Conservation (phyloP, 2,113 vertebrate species). For the Boulengerochromis microlepis region DNA sequence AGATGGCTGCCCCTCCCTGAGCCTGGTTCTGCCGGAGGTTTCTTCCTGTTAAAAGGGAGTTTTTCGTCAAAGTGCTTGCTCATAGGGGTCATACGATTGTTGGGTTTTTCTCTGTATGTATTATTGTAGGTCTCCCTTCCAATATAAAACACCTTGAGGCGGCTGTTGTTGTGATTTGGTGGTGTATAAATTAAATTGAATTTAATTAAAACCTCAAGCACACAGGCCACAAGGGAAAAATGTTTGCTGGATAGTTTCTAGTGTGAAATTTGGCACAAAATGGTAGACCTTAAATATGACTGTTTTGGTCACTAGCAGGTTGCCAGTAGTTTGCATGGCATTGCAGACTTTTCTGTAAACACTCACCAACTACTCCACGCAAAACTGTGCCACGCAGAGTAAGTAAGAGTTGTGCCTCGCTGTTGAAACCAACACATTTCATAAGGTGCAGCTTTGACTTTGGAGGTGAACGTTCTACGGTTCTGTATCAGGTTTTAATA, state of each 20-base stretch:
- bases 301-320: neutral
- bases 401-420: neutral
- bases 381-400: neutral
- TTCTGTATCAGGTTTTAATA: neutral
- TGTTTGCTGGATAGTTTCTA: neutral
- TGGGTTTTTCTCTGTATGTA: neutral
- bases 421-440: neutral
- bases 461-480: neutral
- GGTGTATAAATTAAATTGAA: rapidly evolving
- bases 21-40: neutral
- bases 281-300: neutral
- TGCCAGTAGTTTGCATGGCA: neutral
- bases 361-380: neutral
- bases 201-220: neutral
- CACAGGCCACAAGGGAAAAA: neutral
- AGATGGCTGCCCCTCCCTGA: neutral
- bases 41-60: neutral
- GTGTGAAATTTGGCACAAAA: neutral
- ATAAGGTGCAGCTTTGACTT: neutral
- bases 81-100: neutral
- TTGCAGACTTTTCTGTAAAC: neutral
- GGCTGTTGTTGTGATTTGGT: neutral
- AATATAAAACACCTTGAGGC: rapidly evolving
- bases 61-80: neutral
- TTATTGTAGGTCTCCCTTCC: neutral